phyloP scores from a whole-genome alignment of 2,888 invertebrate genomes.

The Crematogaster levior region DNA sequence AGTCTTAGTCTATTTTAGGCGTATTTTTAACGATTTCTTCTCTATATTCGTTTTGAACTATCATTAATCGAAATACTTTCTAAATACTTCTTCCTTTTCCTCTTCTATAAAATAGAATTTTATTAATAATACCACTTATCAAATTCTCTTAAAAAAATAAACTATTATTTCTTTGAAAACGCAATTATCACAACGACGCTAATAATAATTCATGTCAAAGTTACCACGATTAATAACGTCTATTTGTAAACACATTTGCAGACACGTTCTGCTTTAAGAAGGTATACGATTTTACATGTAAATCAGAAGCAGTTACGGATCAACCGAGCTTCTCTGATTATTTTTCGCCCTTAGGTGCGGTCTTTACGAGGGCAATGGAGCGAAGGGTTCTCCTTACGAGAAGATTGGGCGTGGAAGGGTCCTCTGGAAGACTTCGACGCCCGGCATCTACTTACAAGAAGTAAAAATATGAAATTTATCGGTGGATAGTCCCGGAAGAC shows the following conservation, averaged over 20 bases:
- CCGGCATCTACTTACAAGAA: slow-evolving; percentile 41
- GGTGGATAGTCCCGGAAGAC: slow-evolving; percentile 53
- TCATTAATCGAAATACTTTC: neutral
- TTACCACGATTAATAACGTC: slow-evolving; percentile 13
- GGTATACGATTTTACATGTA: slow-evolving; percentile 37
- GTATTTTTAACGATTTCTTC: slow-evolving; percentile 9
- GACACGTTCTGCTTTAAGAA: slow-evolving; percentile 37
- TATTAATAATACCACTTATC: neutral
- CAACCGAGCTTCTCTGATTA: slow-evolving; percentile 64
- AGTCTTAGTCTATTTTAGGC: slow-evolving; percentile 17
- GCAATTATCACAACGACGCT: neutral
- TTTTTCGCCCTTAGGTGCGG: slow-evolving; percentile 63
- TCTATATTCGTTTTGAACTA: neutral
- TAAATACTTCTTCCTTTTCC: neutral
- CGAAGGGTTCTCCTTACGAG: slow-evolving; percentile 67
- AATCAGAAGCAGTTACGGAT: slow-evolving; percentile 65
- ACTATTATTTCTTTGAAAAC: neutral
- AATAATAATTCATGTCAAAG: slow-evolving; percentile 7
- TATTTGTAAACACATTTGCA: slow-evolving; percentile 36
- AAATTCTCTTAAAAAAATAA: neutral
- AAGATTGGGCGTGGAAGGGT: slow-evolving; percentile 60
- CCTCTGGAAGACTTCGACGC: slow-evolving; percentile 58
- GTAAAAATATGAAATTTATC: slow-evolving; percentile 69
- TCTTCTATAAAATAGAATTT: neutral
- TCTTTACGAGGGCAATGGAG: slow-evolving; percentile 64